phyloP scores from a whole-genome alignment of 2,113 vertebrate genomes.

The Seriola dumerili region DNA sequence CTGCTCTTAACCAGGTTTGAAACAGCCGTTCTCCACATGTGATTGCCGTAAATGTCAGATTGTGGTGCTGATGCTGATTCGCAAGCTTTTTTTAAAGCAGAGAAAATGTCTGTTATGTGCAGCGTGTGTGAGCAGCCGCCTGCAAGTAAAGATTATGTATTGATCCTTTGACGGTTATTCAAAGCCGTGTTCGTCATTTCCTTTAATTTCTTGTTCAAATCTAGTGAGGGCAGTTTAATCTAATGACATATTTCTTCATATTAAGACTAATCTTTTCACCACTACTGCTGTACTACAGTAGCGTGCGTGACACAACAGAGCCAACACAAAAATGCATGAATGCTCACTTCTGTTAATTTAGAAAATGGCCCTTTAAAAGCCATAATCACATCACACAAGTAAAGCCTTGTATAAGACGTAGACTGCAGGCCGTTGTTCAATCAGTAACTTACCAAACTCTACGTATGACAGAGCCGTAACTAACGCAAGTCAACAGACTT shows the following conservation, averaged over 20 bases:
- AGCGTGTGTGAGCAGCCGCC: not conserved
- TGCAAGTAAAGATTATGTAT: not conserved
- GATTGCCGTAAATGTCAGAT: not conserved
- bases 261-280: no score
- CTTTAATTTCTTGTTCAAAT: no score
- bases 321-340: not conserved
- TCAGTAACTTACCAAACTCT: not conserved
- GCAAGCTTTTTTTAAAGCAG: not conserved
- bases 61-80: not conserved
- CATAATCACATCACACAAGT: not conserved
- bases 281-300: no score
- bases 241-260: no score
- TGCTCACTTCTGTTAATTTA: not conserved
- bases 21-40: not conserved
- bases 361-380: not conserved
- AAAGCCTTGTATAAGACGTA: not conserved
- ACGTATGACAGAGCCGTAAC: not conserved
- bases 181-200: no score
- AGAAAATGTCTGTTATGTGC: not conserved
- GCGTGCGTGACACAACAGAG: no score
- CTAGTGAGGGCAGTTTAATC: no score
- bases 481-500: conserved; percentile 14
- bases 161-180: not conserved
- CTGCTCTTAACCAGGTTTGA: not conserved
- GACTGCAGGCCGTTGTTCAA: not conserved